Base-by-base conservation (phyloP, 2,797 vertebrate genomes). In the Sebastes itinus region DNA sequence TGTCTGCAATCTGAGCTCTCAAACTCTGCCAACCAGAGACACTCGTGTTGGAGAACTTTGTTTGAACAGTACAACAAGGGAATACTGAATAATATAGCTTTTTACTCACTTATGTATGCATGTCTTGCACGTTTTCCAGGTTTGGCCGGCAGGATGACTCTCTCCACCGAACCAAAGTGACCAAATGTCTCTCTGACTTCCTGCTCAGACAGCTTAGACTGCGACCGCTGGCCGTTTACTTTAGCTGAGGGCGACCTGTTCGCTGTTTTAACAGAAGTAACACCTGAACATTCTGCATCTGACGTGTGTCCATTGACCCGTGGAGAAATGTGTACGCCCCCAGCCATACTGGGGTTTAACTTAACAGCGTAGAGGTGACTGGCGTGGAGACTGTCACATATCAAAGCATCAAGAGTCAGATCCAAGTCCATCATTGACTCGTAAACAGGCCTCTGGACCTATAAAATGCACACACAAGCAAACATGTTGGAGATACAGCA, bases 391-490 rank as follows among this genome's bases (percentile, higher is more conserved):
- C 82, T 6, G 72, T 97, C 97, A 32, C 22, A 65, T 75, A 86
- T 95, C 68, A 98, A 77, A 66, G 96, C 92, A 3, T 91, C 88
- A 38, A 98, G 85, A 16, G 94, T 90, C 71, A 86, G 30, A 12
- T 96, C 95, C 66, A 95, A 89, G 69, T 98, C 97, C 54, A 98
- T 92, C 56, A 72, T 92, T 0, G 92, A 92, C 87, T 95, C 94
- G 4, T 89, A 84, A 13, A 97, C 77, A 0, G 95, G 96, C 81
- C 97, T 96, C 89, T 96, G 97, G 4, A 98, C 96, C 97, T 98
- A 62, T 2, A 70, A 49, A 22, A 56, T 6, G 14, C 27, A 79
- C 25, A 76, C 14, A 66, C 1, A 61, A 55, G 13, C 0, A 66
- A 20, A 69, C 28, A 38, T 25, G 35, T 25, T 46, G 38, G 49